Evolutionary conservation across 2,888 invertebrate genomes (phyloP).

Genomic region (Eupithecia centaureata): DNA sequence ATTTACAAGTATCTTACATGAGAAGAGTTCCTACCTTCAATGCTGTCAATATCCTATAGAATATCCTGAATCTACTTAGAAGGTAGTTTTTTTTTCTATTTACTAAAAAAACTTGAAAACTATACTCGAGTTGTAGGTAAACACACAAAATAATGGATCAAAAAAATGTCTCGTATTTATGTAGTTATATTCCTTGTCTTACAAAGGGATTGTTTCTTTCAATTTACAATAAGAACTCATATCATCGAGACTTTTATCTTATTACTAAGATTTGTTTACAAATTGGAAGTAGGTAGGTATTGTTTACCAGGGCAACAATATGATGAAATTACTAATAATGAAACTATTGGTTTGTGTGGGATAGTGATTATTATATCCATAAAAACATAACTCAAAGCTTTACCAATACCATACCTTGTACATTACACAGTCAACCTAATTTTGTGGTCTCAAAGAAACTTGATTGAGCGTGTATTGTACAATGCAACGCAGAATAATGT

Average conservation of each 20-base stretch:
- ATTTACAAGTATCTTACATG: no score
- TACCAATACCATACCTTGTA: background rate
- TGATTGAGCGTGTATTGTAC: background rate
- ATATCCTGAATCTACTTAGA: no score
- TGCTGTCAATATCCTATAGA: no score
- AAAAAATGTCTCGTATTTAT: no score
- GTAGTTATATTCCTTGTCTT: no score
- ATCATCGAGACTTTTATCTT: background rate
- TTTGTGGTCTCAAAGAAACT: background rate
- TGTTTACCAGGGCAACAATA: conserved; percentile 9
- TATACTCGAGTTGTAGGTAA: no score
- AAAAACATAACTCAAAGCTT: background rate
- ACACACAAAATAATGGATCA: no score
- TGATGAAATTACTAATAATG: conserved; percentile 9
- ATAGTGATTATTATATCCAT: background rate
- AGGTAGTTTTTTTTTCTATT: no score
- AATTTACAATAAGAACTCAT: background rate
- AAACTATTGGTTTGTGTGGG: background rate
- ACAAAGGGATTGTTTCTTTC: conserved; percentile 27
- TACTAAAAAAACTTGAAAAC: no score
- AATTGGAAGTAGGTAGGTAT: conserved; percentile 1
- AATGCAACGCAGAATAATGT: background rate
- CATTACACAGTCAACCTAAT: background rate
- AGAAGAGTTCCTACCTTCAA: no score
- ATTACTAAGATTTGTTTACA: conserved; percentile 5